Percentiles rank a stretch among this genome's conserved stretches.
phyloP scores from a whole-genome alignment of 2,797 vertebrate species.

The Acanthis flammea region DNA sequence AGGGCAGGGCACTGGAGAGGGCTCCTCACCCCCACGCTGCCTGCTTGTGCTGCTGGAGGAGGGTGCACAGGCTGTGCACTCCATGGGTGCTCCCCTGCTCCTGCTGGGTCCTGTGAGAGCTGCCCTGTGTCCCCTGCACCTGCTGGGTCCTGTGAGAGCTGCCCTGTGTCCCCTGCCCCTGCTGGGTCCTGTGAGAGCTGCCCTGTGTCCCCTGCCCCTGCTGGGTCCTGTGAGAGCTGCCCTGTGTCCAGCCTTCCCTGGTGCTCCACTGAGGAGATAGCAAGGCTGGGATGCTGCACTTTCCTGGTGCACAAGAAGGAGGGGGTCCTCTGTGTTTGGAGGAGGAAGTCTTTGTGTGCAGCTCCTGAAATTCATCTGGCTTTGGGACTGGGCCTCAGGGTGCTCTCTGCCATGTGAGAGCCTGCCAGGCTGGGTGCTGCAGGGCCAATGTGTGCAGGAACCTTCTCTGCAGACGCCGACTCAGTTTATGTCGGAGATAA shows the following conservation, averaged over 20 bases:
- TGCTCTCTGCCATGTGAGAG: neutral
- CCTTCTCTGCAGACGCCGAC: neutral
- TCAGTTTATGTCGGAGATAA: neutral
- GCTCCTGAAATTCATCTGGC: neutral
- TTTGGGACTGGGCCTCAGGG: neutral
- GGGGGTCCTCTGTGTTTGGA: accelerated
- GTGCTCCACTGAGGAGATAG: accelerated
- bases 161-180: no score
- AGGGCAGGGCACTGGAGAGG: accelerated
- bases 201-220: neutral
- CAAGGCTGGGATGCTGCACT: accelerated
- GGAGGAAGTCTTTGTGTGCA: neutral
- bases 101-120: accelerated
- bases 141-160: no score
- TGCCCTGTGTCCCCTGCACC: accelerated
- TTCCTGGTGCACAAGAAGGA: neutral
- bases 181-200: no score
- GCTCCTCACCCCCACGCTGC: accelerated
- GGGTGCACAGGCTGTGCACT: neutral
- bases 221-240: no score
- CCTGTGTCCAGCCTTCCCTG: neutral
- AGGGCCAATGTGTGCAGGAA: neutral
- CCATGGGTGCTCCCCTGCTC: neutral
- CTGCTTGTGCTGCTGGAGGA: neutral
- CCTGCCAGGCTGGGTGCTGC: neutral